Evolutionary conservation across 1,140 invertebrate genomes (phyloP), one percentile per base, ranked within the genome.

Genomic region (Dendrolimus kikuchii): DNA sequence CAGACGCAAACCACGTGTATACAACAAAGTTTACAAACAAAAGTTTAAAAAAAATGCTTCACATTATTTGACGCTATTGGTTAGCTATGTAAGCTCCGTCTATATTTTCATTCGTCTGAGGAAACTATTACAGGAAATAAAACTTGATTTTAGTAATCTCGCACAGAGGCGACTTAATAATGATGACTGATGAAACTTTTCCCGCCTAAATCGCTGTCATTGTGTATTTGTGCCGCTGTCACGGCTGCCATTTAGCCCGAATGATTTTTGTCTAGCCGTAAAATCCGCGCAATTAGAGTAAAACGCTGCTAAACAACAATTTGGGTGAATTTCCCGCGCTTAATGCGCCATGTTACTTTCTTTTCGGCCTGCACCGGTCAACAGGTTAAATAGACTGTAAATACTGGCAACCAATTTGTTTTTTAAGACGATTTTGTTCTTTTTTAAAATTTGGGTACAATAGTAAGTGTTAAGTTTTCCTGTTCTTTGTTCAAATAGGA

Each of bases 351-450:
- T 77, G 64, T 71, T 73, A 81, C 81, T 85, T 85, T 81, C 81
- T 77, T 82, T 81, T 79, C 64, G 65, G 55, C 61, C 23, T 23
- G 53, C 49, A 48, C 61, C 59, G 56, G 49, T 57, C 53, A 71
- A 68, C 59, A 70, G 72, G 71, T 76, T 85, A 75, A 82, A 85
- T 81, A 78, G 79, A 82, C 67, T 82, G 77, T 80, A 72, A 81
- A 77, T 58, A 50, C 60, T 65, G 50, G 55, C 53, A 54, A 45
- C 5, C 5, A 7, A 38, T 50, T 45, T n/a, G 42, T 5, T 6
- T 38, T 57, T 40, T 38, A 46, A 41, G 41, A 50, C 23, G 10
- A 39, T 38, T 40, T 40, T 46, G 39, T 42, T 43, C 5, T 51
- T 42, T 9, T 43, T 10, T 45, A 9, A 8, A 45, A 8, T 6